phyloP scores from a whole-genome alignment of 2,113 vertebrate species.

The Ammodytes marinus region DNA sequence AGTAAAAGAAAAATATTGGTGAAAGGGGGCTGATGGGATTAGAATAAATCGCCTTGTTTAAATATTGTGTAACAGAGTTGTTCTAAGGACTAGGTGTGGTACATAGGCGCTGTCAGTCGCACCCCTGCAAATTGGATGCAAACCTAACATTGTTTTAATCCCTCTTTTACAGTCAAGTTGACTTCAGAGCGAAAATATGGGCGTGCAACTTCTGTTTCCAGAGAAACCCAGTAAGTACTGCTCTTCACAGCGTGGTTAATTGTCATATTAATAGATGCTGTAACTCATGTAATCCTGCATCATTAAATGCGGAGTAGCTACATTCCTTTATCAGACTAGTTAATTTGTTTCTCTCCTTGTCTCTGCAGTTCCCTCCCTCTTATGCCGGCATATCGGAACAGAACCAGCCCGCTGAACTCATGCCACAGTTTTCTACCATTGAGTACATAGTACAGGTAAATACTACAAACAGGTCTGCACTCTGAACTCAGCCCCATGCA shows the following conservation, averaged over 20 bases:
- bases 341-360: conserved; percentile 36
- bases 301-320: not conserved
- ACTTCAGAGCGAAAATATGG: conserved; percentile 98
- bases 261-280: not conserved
- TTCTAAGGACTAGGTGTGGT: conserved; percentile 20
- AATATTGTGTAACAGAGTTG: conserved; percentile 10
- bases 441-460: conserved; percentile 98
- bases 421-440: conserved; percentile 98
- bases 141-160: conserved; percentile 19
- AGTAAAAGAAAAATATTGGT: not conserved
- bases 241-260: rapidly evolving
- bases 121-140: not conserved
- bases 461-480: conserved; percentile 17
- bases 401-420: conserved; percentile 96
- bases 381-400: conserved; percentile 96
- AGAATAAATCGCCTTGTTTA: conserved; percentile 1
- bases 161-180: conserved; percentile 90
- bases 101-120: not conserved
- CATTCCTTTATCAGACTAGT: conserved; percentile 27
- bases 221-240: conserved; percentile 91
- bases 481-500: conserved; percentile 33
- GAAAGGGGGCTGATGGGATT: not conserved
- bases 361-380: conserved; percentile 93
- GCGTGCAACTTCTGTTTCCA: conserved; percentile 99
- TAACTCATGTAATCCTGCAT: rapidly evolving